Evolutionary conservation across 2,888 invertebrate species (phyloP), one percentile per base, ranked within the genome.

Genomic region (Melinaea menophilus): DNA sequence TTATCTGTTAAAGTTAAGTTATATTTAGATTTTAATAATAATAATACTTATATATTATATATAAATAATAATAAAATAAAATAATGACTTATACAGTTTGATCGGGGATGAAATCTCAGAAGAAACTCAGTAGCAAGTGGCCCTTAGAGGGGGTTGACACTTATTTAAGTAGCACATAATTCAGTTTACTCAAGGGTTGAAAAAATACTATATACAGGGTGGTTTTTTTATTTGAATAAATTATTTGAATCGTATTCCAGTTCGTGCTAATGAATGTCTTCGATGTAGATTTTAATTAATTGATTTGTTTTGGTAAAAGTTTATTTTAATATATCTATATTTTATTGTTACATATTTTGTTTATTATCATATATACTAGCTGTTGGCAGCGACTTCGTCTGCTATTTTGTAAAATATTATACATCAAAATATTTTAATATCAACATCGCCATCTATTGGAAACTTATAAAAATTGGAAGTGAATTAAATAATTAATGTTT

Each of bases 81-180:
- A 69, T 65, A 56, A 1, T 33, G 48, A 75, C 72, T 81, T 85
- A 79, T 65, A 37, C 12, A 60, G 37, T 55, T 72, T 75, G 72
- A 41, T 12, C 7, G 5, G 31, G 45, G 9, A 61, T 47, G 64
- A 69, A 81, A 84, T 84, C 82, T 85, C 77, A 77, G 82, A 83
- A 87, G 82, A 84, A 83, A 81, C 81, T 83, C 80, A 82, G 81
- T 77, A 81, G 79, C 75, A 78, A 86, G 85, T 83, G 86, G 82
- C 79, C 79, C 84, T 85, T 75, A 73, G 77, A 65, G 66, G 73
- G 67, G 71, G 71, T 85, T 87, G 92, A 92, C 93, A 92, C 92
- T 92, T 92, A 92, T 92, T 92, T 93, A 93, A 93, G 93, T 92
- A 93, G 92, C 92, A 92, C 91, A 93, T 93, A 93, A 93, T 93